Conservation (phyloP, 1,140 invertebrate species). For the Lordiphosa stackelbergi region DNA sequence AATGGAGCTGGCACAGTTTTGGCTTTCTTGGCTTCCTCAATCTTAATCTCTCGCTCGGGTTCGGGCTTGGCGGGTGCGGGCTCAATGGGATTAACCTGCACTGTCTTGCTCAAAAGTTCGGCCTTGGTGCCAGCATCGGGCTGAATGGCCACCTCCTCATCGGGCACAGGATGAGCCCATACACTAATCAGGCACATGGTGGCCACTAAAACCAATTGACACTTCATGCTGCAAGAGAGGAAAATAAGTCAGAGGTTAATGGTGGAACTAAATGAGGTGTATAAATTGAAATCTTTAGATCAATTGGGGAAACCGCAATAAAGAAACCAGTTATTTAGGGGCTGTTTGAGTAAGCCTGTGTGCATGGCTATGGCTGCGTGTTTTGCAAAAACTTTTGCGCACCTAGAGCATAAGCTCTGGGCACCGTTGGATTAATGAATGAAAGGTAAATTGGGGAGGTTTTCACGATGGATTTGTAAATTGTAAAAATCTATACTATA, state of each 20-base stretch:
- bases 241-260: neutral
- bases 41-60: slow-evolving; percentile 2
- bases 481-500: too few species aligned
- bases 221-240: slow-evolving; percentile 45
- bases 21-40: slow-evolving; percentile 2
- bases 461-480: too few species aligned
- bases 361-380: too few species aligned
- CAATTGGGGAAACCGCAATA: too few species aligned
- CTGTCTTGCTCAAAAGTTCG: slow-evolving; percentile 34
- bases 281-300: too few species aligned
- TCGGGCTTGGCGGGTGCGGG: slow-evolving; percentile 26
- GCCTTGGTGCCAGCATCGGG: slow-evolving; percentile 38
- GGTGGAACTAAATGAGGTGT: too few species aligned
- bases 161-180: slow-evolving; percentile 52
- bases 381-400: too few species aligned
- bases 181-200: slow-evolving; percentile 44
- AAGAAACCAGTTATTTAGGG: too few species aligned
- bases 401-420: too few species aligned
- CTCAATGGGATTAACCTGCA: slow-evolving; percentile 37
- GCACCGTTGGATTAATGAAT: too few species aligned
- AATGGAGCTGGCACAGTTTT: slow-evolving; percentile 7
- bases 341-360: too few species aligned
- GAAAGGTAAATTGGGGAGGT: too few species aligned
- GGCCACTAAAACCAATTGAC: slow-evolving; percentile 57
- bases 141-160: slow-evolving; percentile 60